Percentiles rank a stretch among this genome's conserved stretches.
Conservation (phyloP, 2,113 vertebrate genomes). For the Saguinus midas region DNA sequence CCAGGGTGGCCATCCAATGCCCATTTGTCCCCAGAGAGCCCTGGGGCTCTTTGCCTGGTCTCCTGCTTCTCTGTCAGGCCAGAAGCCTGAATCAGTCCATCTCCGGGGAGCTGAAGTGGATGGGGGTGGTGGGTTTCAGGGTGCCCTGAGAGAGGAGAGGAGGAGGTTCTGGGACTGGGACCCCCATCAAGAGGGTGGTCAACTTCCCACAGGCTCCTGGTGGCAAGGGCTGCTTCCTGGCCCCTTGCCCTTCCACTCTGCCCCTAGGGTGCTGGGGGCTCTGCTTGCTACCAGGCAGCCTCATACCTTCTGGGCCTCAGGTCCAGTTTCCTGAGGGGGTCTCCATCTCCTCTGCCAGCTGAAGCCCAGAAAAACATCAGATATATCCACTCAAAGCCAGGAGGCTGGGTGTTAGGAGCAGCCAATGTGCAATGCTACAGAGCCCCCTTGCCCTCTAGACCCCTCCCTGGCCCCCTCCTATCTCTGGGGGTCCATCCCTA, state of each 20-base stretch:
- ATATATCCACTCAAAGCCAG: slow-evolving; percentile 6
- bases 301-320: neutral
- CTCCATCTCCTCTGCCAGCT: slow-evolving; percentile 34
- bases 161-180: slow-evolving; percentile 44
- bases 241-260: neutral
- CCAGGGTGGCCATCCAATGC: neutral
- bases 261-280: neutral
- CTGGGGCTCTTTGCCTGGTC: slow-evolving; percentile 29
- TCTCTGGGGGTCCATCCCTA: neutral
- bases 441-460: slow-evolving; percentile 21
- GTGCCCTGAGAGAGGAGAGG: slow-evolving; percentile 67
- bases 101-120: slow-evolving; percentile 41
- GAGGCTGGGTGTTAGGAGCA: neutral
- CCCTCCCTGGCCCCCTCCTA: slow-evolving; percentile 8
- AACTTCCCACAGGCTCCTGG: neutral
- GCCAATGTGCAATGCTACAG: neutral
- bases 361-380: slow-evolving; percentile 60
- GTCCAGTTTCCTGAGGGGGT: slow-evolving; percentile 18
- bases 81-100: slow-evolving; percentile 70
- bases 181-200: neutral
- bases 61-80: slow-evolving; percentile 57
- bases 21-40: slow-evolving; percentile 8
- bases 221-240: neutral
- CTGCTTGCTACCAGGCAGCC: neutral
- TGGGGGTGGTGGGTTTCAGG: slow-evolving; percentile 49